Conservation (phyloP, 1,140 invertebrate genomes). For the Dendrolimus kikuchii region DNA sequence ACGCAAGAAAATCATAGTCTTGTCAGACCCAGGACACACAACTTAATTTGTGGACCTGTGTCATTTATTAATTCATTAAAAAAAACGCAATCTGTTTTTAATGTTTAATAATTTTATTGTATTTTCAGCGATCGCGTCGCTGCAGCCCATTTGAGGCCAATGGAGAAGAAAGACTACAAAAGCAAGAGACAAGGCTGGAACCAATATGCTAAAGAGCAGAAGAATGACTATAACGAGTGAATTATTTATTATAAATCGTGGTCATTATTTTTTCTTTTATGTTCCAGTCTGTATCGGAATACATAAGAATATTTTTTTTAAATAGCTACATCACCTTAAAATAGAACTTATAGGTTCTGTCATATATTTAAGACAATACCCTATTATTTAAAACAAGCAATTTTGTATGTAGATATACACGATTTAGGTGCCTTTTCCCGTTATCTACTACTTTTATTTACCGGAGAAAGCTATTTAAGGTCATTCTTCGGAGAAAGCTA, state of each 20-base stretch:
- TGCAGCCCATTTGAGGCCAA: slow-evolving; percentile 52
- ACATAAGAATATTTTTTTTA: too few species aligned
- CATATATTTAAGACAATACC: background rate
- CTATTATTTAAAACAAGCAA: background rate
- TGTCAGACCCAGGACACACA: too few species aligned
- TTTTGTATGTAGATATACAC: too few species aligned
- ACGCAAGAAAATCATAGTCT: too few species aligned
- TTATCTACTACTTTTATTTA: too few species aligned
- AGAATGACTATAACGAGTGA: slow-evolving; percentile 16
- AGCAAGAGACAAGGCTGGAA: slow-evolving; percentile 46
- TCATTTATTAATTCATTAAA: background rate
- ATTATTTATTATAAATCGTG: background rate
- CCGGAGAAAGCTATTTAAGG: too few species aligned
- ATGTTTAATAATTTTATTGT: slow-evolving; percentile 3
- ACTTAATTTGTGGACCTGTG: background rate
- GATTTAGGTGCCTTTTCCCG: too few species aligned
- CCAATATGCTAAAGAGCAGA: slow-evolving; percentile 36
- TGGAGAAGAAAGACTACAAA: slow-evolving; percentile 44
- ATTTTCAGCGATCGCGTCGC: slow-evolving; percentile 58
- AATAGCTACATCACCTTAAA: background rate
- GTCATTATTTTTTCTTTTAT: background rate
- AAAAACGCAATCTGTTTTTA: background rate
- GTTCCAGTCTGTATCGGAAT: background rate
- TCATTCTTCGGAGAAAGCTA: too few species aligned
- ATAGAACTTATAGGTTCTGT: too few species aligned